These are phyloP conservation scores for Aspidiotus rigidus DNA, from an alignment of 2,888 invertebrate genomes.

Conservation along the genomic window DNA sequence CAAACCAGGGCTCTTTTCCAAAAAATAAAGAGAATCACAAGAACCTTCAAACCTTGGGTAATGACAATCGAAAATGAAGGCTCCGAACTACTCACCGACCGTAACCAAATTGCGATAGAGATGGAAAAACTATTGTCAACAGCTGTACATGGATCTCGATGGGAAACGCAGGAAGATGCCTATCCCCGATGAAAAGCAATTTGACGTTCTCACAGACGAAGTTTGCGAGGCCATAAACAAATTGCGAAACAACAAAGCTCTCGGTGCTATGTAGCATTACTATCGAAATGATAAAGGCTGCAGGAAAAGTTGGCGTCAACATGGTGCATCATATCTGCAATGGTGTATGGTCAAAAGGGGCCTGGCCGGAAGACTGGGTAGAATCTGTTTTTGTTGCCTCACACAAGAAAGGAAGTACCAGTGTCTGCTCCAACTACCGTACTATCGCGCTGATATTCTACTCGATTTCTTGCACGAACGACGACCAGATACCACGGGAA, in stretches of 20 bases:
- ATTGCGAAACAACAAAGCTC: no score
- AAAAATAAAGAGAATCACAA: no score
- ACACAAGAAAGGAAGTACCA: not conserved
- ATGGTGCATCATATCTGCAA: no score
- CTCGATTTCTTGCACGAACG: not conserved
- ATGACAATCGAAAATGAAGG: no score
- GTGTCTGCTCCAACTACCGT: not conserved
- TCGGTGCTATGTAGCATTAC: not conserved
- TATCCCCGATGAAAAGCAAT: no score
- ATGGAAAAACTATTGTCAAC: not conserved
- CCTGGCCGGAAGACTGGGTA: slow-evolving; percentile 2
- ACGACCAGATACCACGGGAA: not conserved
- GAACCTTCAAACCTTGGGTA: no score
- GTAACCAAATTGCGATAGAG: not conserved
- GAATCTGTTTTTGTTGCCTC: not conserved
- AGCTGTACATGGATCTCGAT: not conserved
- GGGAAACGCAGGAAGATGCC: not conserved
- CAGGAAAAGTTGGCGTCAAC: not conserved
- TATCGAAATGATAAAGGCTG: not conserved
- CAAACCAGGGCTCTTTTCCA: no score
- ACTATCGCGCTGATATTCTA: not conserved
- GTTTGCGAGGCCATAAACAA: not conserved
- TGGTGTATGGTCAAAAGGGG: no score
- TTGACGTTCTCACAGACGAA: no score
- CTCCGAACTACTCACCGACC: no score